A percentile compares a stretch with the other conserved stretches of the same genome.
phyloP scores from a whole-genome alignment of 2,113 vertebrate genomes.

The Hypanus sabinus region DNA sequence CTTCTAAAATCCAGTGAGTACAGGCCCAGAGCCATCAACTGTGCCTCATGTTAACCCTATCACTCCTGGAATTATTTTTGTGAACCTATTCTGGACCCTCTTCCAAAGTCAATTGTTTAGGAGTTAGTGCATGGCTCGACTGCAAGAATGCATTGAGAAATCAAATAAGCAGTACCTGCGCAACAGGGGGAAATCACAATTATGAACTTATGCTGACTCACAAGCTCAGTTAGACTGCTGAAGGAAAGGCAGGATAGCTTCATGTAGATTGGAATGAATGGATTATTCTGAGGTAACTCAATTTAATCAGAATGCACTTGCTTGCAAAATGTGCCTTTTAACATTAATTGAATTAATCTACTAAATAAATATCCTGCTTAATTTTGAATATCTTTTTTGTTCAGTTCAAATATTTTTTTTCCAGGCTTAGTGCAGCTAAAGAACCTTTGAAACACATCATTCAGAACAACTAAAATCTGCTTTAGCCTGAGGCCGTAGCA shows the following conservation, averaged over 20 bases:
- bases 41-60: too few species aligned
- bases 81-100: too few species aligned
- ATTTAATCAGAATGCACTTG: background rate
- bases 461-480: constrained; percentile 13
- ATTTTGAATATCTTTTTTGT: background rate
- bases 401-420: background rate
- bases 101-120: background rate
- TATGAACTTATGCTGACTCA: background rate
- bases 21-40: too few species aligned
- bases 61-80: too few species aligned
- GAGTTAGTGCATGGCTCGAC: background rate
- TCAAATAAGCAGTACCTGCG: background rate
- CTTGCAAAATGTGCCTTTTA: background rate
- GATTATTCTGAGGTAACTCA: background rate
- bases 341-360: constrained; percentile 5
- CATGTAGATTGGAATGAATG: background rate
- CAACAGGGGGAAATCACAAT: background rate
- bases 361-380: background rate
- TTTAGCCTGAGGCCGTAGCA: background rate
- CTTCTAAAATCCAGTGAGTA: too few species aligned
- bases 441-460: background rate
- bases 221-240: background rate
- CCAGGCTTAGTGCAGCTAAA: background rate
- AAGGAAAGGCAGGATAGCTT: background rate
- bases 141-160: background rate